A percentile compares a stretch with the other conserved stretches of the same genome.
phyloP scores from a whole-genome alignment of 1,140 invertebrate species.

The Heliconius nattereri region DNA sequence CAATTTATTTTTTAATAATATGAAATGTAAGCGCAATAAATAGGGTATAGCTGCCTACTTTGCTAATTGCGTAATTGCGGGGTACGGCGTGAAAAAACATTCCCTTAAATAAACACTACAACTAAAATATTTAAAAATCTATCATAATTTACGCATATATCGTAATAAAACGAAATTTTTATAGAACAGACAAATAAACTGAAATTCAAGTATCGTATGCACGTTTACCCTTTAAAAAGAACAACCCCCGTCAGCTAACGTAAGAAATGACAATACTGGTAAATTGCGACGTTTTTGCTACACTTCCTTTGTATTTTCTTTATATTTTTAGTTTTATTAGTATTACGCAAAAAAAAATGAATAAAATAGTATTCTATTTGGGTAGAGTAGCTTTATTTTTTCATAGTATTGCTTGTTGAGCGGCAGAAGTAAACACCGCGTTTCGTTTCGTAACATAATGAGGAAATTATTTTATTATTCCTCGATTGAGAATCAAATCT shows the following conservation, averaged over 20 bases:
- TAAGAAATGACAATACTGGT: conserved; percentile 33
- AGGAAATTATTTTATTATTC: too few species aligned
- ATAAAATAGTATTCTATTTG: not conserved
- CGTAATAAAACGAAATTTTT: not conserved
- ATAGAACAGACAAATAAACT: not conserved
- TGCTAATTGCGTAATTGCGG: too few species aligned
- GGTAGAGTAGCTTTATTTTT: not conserved
- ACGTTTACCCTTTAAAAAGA: conserved; percentile 1
- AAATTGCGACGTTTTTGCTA: conserved; percentile 32
- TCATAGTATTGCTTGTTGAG: not conserved
- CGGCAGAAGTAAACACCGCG: too few species aligned
- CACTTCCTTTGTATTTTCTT: conserved; percentile 31
- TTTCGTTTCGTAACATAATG: too few species aligned
- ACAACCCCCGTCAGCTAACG: conserved; percentile 10
- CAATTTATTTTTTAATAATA: too few species aligned
- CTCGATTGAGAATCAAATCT: too few species aligned
- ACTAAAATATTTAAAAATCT: too few species aligned
- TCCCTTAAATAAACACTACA: too few species aligned
- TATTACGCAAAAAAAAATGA: conserved; percentile 24
- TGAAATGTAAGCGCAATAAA: too few species aligned
- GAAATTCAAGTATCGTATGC: not conserved
- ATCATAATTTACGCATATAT: too few species aligned
- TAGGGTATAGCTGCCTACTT: not conserved
- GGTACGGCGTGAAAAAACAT: too few species aligned
- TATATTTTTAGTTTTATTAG: conserved; percentile 24